These are phyloP conservation scores for Burhinus oedicnemus DNA, from an alignment of 2,113 vertebrate genomes.

Conservation along the genomic window DNA sequence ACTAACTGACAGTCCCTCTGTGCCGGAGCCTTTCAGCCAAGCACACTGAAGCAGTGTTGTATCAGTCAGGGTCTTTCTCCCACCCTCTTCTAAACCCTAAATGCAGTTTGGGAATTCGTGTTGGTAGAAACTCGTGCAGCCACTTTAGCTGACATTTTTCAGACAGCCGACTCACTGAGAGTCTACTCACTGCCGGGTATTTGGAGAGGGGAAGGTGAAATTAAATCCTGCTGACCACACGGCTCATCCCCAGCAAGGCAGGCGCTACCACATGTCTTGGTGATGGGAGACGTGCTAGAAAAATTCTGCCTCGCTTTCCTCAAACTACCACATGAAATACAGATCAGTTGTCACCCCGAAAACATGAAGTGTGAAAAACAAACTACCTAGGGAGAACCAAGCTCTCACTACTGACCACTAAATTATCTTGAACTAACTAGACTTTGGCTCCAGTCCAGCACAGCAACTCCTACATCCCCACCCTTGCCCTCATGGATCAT, in stretches of 20 bases:
- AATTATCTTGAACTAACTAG: background rate
- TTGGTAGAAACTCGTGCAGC: background rate
- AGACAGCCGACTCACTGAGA: background rate
- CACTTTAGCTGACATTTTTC: background rate
- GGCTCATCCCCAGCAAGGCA: background rate
- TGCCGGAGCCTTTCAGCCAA: background rate
- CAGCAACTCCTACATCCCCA: background rate
- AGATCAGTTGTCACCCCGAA: background rate
- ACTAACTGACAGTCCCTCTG: fast-evolving
- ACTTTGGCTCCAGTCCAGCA: background rate
- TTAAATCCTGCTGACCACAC: background rate
- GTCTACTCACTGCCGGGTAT: background rate
- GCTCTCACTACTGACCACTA: background rate
- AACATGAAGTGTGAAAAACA: background rate
- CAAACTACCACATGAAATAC: background rate
- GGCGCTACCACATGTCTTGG: background rate
- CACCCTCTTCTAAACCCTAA: background rate
- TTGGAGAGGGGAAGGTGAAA: background rate
- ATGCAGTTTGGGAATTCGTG: background rate
- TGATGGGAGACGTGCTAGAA: background rate
- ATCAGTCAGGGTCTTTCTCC: background rate
- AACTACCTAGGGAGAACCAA: background rate
- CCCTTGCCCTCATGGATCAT: background rate
- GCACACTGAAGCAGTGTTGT: background rate
- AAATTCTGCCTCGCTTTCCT: background rate